These are phyloP conservation scores for Panthera tigris DNA, from an alignment of 2,113 vertebrate species.

Conservation along the genomic window DNA sequence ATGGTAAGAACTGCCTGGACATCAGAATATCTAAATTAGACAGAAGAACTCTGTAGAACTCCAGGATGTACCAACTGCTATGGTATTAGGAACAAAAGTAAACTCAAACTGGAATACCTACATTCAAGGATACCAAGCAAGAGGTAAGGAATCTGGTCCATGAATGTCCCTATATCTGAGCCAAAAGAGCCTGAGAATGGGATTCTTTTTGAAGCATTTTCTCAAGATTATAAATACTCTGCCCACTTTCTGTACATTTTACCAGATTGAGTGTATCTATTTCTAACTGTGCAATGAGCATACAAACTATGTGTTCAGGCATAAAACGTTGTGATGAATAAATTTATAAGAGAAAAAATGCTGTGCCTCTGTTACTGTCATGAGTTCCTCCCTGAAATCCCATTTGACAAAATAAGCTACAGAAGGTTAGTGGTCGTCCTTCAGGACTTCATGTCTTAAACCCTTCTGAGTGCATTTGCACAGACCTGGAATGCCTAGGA, in stretches of 20 bases:
- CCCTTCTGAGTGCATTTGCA: background rate
- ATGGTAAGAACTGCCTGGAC: too few species aligned
- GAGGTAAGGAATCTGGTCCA: background rate
- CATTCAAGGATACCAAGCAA: background rate
- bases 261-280: background rate
- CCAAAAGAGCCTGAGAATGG: background rate
- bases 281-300: background rate
- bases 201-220: background rate
- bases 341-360: background rate
- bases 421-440: background rate
- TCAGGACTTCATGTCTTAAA: background rate
- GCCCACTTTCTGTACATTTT: background rate
- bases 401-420: background rate
- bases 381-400: background rate
- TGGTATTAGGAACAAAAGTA: background rate
- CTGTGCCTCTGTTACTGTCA: background rate
- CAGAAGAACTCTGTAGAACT: background rate
- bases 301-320: background rate
- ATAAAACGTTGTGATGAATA: background rate
- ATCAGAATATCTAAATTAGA: background rate
- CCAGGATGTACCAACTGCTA: background rate
- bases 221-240: background rate
- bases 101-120: background rate
- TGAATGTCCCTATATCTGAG: background rate
- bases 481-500: background rate